These are phyloP conservation scores for Ypsolopha scabrella DNA, from an alignment of 2,888 invertebrate species.

Conservation along the genomic window DNA sequence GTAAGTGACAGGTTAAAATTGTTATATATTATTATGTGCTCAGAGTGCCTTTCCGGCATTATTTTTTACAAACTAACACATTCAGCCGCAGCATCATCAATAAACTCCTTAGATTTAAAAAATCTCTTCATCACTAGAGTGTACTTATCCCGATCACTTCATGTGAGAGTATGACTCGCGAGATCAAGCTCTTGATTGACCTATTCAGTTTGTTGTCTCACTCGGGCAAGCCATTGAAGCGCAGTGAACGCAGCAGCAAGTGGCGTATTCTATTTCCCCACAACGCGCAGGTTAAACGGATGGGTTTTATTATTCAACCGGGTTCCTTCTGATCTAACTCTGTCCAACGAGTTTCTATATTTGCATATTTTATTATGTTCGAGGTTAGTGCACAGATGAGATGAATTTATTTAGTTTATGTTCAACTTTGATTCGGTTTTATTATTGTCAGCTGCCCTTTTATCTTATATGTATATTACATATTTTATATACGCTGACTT, in stretches of 20 bases:
- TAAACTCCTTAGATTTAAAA: too few relatives aligned
- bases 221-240: neutral
- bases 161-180: too few relatives aligned
- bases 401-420: neutral
- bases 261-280: slow-evolving; percentile 17
- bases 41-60: too few relatives aligned
- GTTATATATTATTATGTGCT: too few relatives aligned
- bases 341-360: neutral
- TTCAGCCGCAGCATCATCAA: too few relatives aligned
- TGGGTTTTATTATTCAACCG: slow-evolving; percentile 6
- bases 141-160: too few relatives aligned
- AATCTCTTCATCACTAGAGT: too few relatives aligned
- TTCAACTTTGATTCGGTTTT: neutral
- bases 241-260: slow-evolving; percentile 6
- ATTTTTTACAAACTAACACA: too few relatives aligned
- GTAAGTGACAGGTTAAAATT: too few relatives aligned
- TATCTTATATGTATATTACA: neutral
- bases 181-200: too few relatives aligned
- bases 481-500: too few relatives aligned
- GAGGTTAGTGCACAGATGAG: neutral
- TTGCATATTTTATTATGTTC: slow-evolving; percentile 4
- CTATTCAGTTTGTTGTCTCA: neutral
- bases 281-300: slow-evolving; percentile 6
- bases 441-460: neutral
- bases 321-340: neutral